Conservation (phyloP, 2,113 vertebrate genomes). For the Rhinichthys klamathensis region DNA sequence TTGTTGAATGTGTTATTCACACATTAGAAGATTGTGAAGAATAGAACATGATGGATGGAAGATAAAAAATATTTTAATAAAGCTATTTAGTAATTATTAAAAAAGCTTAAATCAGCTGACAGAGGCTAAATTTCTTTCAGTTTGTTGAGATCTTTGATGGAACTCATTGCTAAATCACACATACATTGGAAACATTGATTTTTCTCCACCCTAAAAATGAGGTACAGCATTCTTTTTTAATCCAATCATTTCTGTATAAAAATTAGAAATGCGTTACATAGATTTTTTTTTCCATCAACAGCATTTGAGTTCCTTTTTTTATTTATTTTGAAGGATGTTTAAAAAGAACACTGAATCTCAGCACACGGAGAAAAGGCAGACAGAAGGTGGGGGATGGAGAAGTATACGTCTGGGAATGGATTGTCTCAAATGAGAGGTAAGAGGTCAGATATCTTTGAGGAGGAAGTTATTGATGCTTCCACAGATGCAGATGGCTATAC, state of each 20-base stretch:
- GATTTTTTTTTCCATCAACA: too few species aligned
- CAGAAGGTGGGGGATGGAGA: not conserved
- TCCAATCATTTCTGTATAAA: not conserved
- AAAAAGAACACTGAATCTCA: not conserved
- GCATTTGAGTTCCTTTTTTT: not conserved
- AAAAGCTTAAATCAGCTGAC: not conserved
- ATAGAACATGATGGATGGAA: not conserved
- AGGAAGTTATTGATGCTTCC: not conserved
- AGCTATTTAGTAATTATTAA: too few species aligned
- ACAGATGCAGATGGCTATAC: not conserved
- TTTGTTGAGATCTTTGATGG: not conserved
- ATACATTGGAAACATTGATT: not conserved
- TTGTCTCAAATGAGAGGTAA: not conserved
- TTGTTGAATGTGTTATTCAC: not conserved
- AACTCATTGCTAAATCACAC: not conserved
- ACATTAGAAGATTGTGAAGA: not conserved
- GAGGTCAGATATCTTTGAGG: not conserved
- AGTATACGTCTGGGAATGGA: not conserved
- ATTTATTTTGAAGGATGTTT: constrained; percentile 19
- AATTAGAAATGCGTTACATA: not conserved
- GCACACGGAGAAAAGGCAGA: not conserved
- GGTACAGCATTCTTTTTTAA: not conserved
- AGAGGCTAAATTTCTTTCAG: not conserved
- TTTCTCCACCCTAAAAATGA: not conserved
- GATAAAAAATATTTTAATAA: not conserved